These are phyloP conservation scores for Cydia strobilella DNA, from an alignment of 1,140 invertebrate species.

Conservation along the genomic window DNA sequence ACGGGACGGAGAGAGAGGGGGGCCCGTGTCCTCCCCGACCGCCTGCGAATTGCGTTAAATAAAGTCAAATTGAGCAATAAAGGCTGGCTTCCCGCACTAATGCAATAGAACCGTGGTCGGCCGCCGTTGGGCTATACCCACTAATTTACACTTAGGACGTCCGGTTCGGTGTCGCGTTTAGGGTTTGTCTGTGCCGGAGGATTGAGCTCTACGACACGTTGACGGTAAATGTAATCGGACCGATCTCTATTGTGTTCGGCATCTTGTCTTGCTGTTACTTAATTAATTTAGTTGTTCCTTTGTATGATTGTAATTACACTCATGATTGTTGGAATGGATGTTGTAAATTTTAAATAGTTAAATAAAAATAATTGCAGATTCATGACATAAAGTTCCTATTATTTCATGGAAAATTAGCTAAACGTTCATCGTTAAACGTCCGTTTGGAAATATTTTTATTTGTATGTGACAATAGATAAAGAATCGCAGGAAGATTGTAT, in stretches of 20 bases:
- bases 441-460: too few species aligned
- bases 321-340: too few species aligned
- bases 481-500: too few species aligned
- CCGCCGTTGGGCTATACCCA: constrained; percentile 54
- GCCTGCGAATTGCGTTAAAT: constrained; percentile 76
- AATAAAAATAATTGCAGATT: too few species aligned
- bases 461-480: too few species aligned
- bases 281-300: background rate
- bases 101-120: constrained; percentile 65
- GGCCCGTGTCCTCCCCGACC: constrained; percentile 40
- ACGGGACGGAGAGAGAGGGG: constrained; percentile 43
- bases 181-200: constrained; percentile 21
- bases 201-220: background rate
- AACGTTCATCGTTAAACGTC: too few species aligned
- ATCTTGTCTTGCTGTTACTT: background rate
- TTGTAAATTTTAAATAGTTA: too few species aligned
- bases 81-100: constrained; percentile 69
- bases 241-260: constrained; percentile 1
- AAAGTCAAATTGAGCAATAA: constrained; percentile 81
- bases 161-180: constrained; percentile 24
- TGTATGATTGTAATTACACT: too few species aligned
- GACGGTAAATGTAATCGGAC: background rate
- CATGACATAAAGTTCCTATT: too few species aligned
- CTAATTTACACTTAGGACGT: constrained; percentile 56
- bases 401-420: too few species aligned